Evolutionary conservation across 2,113 vertebrate genomes (phyloP), one percentile per base, ranked within the genome.

Genomic region (Plestiodon gilberti): DNA sequence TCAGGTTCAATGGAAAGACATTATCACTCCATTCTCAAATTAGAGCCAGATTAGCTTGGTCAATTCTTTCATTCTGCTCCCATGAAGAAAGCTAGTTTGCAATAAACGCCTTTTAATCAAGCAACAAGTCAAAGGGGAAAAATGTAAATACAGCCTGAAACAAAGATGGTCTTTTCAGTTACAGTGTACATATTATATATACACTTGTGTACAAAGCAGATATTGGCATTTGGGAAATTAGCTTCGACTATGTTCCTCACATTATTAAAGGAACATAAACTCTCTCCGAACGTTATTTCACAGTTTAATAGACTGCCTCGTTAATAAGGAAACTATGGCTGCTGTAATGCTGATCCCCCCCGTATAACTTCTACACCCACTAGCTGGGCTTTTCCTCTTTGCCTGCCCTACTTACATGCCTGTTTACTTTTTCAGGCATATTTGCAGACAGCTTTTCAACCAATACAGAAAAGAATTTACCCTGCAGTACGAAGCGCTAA

Each of bases 41-140:
- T 83, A 91, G 83, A 92, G 61, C 23, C 82, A 92, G 85, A 93
- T 90, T 90, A 77, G 61, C 84, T 94, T 89, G 25, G 61, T 81
- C 0, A 0, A 77, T 85, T 89, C 43, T 86, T 90, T 85, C 82
- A 69, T 78, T 88, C 75, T 43, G 33, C 71, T 88, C 81, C 84
- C n/a, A 69, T 73, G 79, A 92, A 92, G 85, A 91, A 92, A 87
- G 0, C 65, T 81, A 82, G 52, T 77, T 35, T 81, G 77, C 61
- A 4, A 59, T 86, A 92, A 91, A 83, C 73, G n/a, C 38, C 79
- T 91, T 91, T 81, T 82, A 91, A 91, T 90, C 88, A 85, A 91
- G 52, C 83, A 38, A 6, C 23, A 17, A 20, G 15, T 88, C 30
- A 75, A 74, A n/a, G 15, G 2, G 3, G 38, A 61, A 84, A 90